These are phyloP conservation scores for Teleopsis dalmanni DNA, from an alignment of 1,140 invertebrate genomes.

Conservation along the genomic window DNA sequence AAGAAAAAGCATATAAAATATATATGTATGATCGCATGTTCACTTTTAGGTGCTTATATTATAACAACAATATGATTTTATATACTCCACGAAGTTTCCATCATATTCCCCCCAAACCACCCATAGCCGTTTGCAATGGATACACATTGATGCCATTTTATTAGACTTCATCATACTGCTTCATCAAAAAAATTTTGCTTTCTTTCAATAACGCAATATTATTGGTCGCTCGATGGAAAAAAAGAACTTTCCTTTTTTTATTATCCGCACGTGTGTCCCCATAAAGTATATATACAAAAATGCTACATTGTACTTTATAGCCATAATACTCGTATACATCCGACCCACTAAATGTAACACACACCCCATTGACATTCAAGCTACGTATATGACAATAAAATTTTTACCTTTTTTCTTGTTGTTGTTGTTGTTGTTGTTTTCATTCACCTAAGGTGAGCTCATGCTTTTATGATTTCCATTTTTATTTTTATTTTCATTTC, in stretches of 20 bases:
- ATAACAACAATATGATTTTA: too few species aligned
- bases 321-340: not conserved
- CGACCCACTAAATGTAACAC: too few species aligned
- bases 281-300: not conserved
- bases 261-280: constrained; percentile 2
- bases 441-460: not conserved
- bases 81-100: too few species aligned
- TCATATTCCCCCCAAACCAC: not conserved
- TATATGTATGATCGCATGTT: too few species aligned
- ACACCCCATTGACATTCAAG: too few species aligned
- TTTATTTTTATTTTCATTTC: not conserved
- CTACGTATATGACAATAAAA: too few species aligned
- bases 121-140: not conserved
- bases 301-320: constrained; percentile 1
- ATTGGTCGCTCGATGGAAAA: constrained; percentile 4
- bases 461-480: not conserved
- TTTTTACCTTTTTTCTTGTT: not conserved
- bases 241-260: not conserved
- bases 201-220: not conserved
- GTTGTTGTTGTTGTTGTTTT: not conserved
- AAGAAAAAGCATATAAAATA: too few species aligned
- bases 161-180: not conserved
- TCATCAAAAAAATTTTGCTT: not conserved
- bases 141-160: not conserved
- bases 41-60: too few species aligned